phyloP scores from a whole-genome alignment of 2,797 vertebrate species.

The Fratercula arctica region DNA sequence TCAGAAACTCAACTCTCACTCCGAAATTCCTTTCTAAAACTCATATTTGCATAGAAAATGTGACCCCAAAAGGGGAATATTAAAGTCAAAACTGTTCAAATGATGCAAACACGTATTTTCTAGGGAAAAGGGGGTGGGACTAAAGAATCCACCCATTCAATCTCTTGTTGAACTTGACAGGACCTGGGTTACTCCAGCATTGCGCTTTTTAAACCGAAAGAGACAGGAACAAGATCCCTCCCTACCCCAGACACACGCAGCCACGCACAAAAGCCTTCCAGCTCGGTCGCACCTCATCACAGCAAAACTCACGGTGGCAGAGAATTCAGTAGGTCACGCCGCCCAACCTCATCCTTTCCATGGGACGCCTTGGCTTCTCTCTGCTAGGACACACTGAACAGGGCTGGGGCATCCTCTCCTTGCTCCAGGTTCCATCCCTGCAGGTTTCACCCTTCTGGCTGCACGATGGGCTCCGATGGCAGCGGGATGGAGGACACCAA shows the following conservation, averaged over 20 bases:
- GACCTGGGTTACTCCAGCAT: neutral
- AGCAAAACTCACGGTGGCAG: neutral
- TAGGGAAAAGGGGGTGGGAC: neutral
- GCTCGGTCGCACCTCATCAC: neutral
- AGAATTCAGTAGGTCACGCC: rapidly evolving
- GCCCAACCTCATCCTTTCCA: rapidly evolving
- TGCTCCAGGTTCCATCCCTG: neutral
- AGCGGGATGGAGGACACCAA: neutral
- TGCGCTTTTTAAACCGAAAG: neutral
- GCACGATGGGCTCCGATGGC: rapidly evolving
- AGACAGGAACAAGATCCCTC: neutral
- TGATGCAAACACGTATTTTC: neutral
- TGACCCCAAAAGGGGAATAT: neutral
- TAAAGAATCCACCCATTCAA: neutral
- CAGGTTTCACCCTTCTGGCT: rapidly evolving
- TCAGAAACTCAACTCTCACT: rapidly evolving
- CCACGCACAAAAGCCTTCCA: neutral
- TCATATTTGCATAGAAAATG: neutral
- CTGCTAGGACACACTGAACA: neutral
- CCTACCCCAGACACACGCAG: neutral
- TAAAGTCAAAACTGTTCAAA: neutral
- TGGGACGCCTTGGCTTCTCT: neutral
- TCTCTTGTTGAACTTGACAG: neutral
- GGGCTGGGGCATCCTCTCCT: neutral
- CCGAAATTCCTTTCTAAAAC: neutral